Conservation (phyloP, 2,888 invertebrate genomes). For the Dolomedes plantarius region DNA sequence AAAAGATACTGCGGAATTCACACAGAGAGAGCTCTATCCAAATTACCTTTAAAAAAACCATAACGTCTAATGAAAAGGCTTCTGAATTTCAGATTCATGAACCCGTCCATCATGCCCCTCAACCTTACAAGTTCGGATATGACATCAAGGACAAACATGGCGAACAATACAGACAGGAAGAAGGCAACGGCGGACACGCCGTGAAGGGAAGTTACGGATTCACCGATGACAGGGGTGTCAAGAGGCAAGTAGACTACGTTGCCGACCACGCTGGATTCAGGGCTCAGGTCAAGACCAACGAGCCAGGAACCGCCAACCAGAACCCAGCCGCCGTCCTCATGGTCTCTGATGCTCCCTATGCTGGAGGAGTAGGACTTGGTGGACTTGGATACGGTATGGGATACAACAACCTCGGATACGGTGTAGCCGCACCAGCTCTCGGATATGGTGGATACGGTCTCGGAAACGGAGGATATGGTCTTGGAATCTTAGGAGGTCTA, state of each 20-base stretch:
- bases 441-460: neutral
- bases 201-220: conserved; percentile 50
- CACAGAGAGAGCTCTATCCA: too few relatives aligned
- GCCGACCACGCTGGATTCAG: conserved; percentile 41
- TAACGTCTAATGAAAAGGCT: too few relatives aligned
- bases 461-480: neutral
- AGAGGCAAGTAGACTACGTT: conserved; percentile 51
- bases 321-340: conserved; percentile 32
- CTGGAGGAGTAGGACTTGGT: neutral
- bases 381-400: neutral
- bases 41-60: too few relatives aligned
- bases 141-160: conserved; percentile 40
- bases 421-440: too few relatives aligned
- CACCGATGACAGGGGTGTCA: conserved; percentile 36
- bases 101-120: conserved; percentile 20
- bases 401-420: too few relatives aligned
- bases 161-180: conserved; percentile 39
- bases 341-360: neutral
- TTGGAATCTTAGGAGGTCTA: neutral
- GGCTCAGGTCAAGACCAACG: conserved; percentile 47
- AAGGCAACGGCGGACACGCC: conserved; percentile 14
- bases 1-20: too few relatives aligned
- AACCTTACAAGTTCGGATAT: conserved; percentile 46
- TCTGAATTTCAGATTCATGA: too few relatives aligned
- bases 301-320: conserved; percentile 45